Evolutionary conservation across 2,888 invertebrate genomes (phyloP).

Genomic region (Cheilosia pagana): DNA sequence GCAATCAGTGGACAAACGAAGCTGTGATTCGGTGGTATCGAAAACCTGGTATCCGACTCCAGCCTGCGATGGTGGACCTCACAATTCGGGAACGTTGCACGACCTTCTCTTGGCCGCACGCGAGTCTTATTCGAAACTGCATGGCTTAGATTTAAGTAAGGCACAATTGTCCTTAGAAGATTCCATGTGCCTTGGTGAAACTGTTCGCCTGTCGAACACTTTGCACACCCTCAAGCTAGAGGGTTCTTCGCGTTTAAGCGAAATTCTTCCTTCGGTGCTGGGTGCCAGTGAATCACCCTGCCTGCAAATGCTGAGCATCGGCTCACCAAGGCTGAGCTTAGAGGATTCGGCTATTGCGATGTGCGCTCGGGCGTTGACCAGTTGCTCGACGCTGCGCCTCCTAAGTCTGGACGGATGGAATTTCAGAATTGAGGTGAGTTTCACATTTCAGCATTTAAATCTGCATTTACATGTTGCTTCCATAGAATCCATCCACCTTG

Average conservation of each 20-base stretch:
- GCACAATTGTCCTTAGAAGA: slow-evolving; percentile 85
- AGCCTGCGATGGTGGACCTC: slow-evolving; percentile 83
- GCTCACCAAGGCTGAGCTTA: slow-evolving; percentile 84
- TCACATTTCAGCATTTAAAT: too few species aligned
- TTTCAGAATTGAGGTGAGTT: slow-evolving; percentile 85
- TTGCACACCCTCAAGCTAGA: slow-evolving; percentile 85
- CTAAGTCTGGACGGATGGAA: slow-evolving; percentile 86
- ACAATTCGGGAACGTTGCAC: slow-evolving; percentile 80
- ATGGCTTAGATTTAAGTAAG: slow-evolving; percentile 85
- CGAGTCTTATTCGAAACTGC: slow-evolving; percentile 84
- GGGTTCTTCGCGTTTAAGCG: slow-evolving; percentile 85
- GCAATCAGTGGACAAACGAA: slow-evolving; percentile 83
- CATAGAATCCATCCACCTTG: slow-evolving; percentile 80
- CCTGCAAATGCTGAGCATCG: slow-evolving; percentile 85
- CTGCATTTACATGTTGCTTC: slow-evolving; percentile 1
- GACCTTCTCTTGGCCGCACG: slow-evolving; percentile 82
- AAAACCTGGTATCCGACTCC: slow-evolving; percentile 85
- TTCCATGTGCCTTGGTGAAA: slow-evolving; percentile 85
- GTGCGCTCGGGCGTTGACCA: slow-evolving; percentile 79
- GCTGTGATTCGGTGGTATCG: slow-evolving; percentile 85
- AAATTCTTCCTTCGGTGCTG: slow-evolving; percentile 85
- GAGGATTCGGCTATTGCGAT: slow-evolving; percentile 83
- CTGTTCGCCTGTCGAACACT: slow-evolving; percentile 84
- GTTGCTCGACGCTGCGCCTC: slow-evolving; percentile 84
- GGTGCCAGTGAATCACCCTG: slow-evolving; percentile 85